Percentiles rank a stretch among this genome's conserved stretches.
These are phyloP conservation scores for Limnephilus auricula DNA, from an alignment of 2,888 invertebrate genomes.

Conservation along the genomic window DNA sequence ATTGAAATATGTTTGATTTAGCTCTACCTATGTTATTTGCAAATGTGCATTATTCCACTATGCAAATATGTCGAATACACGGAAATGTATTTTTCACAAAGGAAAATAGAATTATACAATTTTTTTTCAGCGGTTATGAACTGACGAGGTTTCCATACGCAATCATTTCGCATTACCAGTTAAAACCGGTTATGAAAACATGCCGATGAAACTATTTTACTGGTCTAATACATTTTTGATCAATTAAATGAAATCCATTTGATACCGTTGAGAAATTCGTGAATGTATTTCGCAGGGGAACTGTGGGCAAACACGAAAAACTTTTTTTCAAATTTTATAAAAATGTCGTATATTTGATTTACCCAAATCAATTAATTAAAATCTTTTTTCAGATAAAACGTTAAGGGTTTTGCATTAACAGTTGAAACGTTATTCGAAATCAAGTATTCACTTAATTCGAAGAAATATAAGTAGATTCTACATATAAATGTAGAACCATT, in stretches of 20 bases:
- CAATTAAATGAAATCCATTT: not conserved
- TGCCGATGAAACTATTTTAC: not conserved
- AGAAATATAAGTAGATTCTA: no score
- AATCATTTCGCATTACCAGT: not conserved
- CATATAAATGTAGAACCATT: no score
- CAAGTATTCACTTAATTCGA: no score
- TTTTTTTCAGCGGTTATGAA: not conserved
- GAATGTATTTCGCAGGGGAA: not conserved
- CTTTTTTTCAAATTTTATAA: no score
- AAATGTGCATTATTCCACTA: constrained; percentile 6
- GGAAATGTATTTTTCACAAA: not conserved
- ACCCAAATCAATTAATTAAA: no score
- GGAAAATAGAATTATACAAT: not conserved
- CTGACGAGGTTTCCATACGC: not conserved
- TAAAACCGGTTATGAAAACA: not conserved
- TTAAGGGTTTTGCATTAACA: no score
- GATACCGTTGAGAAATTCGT: not conserved
- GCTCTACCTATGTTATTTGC: not conserved
- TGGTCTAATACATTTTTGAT: not conserved
- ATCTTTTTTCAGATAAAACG: no score
- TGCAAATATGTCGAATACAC: not conserved
- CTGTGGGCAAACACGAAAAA: no score
- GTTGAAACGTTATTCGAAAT: no score
- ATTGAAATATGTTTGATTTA: constrained; percentile 34
- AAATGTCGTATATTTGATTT: no score